Base-by-base conservation (phyloP, 1,140 invertebrate species). In the Atta cephalotes region DNA sequence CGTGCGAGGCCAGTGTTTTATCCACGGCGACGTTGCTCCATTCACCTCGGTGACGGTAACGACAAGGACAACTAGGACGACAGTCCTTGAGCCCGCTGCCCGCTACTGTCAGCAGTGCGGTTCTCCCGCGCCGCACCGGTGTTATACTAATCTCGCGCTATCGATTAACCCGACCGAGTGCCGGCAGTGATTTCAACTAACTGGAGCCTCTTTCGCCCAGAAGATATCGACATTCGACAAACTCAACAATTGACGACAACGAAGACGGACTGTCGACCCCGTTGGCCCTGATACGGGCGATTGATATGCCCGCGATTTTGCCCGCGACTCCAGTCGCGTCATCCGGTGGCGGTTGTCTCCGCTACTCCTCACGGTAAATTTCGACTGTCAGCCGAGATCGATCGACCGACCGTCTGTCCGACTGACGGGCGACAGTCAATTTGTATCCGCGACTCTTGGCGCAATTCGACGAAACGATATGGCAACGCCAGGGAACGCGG, bases 141-240 rank as follows among this genome's bases (percentile, higher is more conserved):
- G 65, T 92, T 89, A 90, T 89, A 90, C 90, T 93, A 92, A 93
- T 93, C 92, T 91, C 88, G 89, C 90, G 87, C 79, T 93, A 94
- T 94, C 92, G 93, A 94, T 94, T 94, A 89, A 91, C 89, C 84
- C 39, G 90, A 92, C 89, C 89, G 89, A 92, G 91, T 89, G 89
- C 85, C 89, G 88, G 88, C 88, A 89, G 91, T 92, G 89, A 90
- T 92, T 91, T 65, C 49, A 45, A 78, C 51, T 35, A 31, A 14
- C 14, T 21, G 66, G 18, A 7, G 0, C 12, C 4, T 5, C 71
- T 35, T 18, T 35, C 63, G 66, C 58, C 18, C 28, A 31, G 31
- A 68, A 21, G 35, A 66, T 31, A 58, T 62, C n/a, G 56, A 58
- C 56, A 21, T 21, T 62, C n/a, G n/a, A 58, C 7, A 21, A 16